These are phyloP conservation scores for Luehdorfia chinensis DNA, from an alignment of 1,140 invertebrate genomes.

Conservation along the genomic window DNA sequence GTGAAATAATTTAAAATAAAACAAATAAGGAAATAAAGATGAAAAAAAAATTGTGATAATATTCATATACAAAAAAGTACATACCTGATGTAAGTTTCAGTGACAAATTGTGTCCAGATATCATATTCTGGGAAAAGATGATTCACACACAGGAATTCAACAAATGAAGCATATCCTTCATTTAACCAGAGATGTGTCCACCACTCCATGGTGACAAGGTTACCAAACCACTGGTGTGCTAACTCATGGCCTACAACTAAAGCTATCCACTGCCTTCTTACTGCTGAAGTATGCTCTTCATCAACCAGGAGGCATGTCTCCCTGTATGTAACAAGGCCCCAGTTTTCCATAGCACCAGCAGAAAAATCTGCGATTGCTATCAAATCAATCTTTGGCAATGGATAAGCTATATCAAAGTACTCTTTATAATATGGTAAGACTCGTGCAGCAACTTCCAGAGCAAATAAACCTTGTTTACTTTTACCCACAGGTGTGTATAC, in stretches of 20 bases:
- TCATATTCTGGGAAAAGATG: conserved; percentile 94
- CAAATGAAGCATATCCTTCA: conserved; percentile 95
- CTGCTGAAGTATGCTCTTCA: conserved; percentile 88
- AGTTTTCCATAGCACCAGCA: conserved; percentile 97
- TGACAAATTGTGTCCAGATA: conserved; percentile 95
- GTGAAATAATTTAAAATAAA: too few relatives aligned
- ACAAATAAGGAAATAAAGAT: too few relatives aligned
- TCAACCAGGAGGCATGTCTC: conserved; percentile 92
- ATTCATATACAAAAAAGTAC: too few relatives aligned
- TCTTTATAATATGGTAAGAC: conserved; percentile 95
- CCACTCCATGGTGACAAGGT: conserved; percentile 95
- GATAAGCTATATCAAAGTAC: conserved; percentile 97
- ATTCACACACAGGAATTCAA: conserved; percentile 92
- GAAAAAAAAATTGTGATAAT: too few relatives aligned
- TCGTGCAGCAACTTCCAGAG: conserved; percentile 90
- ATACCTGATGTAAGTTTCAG: conserved; percentile 85
- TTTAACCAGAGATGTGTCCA: conserved; percentile 93
- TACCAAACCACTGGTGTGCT: conserved; percentile 94
- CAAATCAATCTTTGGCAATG: conserved; percentile 96
- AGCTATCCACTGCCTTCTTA: conserved; percentile 91
- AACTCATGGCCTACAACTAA: conserved; percentile 92
- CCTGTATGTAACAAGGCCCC: conserved; percentile 86
- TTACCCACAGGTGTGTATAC: conserved; percentile 96
- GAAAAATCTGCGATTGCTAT: conserved; percentile 97
- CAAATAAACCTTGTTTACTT: conserved; percentile 94